phyloP scores from a whole-genome alignment of 2,113 vertebrate species.

The Triplophysa siluroides region DNA sequence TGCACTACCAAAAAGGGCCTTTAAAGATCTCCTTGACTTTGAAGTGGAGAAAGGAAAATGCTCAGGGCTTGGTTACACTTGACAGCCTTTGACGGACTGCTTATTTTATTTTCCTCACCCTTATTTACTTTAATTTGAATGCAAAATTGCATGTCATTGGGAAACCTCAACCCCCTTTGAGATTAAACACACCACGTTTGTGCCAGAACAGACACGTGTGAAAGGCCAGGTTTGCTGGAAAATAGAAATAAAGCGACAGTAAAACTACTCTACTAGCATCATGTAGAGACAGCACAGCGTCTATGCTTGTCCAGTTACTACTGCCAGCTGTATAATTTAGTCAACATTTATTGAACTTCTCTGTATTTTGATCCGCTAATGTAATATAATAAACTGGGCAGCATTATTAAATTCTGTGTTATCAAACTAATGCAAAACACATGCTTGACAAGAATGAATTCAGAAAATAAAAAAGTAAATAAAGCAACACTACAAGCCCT shows the following conservation, averaged over 20 bases:
- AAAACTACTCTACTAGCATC: neutral
- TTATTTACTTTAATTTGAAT: slow-evolving; percentile 21
- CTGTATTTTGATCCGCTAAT: too few species aligned
- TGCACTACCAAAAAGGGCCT: neutral
- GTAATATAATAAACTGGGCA: too few species aligned
- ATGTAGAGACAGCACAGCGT: neutral
- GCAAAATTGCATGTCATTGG: neutral
- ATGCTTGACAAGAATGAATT: too few species aligned
- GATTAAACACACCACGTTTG: neutral
- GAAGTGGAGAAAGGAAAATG: neutral
- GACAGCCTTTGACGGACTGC: neutral
- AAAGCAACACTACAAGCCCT: too few species aligned
- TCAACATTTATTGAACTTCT: too few species aligned
- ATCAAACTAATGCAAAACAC: too few species aligned
- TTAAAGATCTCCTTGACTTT: neutral
- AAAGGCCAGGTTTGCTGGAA: neutral
- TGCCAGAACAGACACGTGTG: neutral
- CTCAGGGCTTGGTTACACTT: neutral
- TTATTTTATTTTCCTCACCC: slow-evolving; percentile 3
- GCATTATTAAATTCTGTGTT: too few species aligned
- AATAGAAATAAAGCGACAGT: neutral
- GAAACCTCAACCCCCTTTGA: neutral
- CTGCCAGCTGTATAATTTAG: too few species aligned
- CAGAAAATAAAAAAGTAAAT: too few species aligned
- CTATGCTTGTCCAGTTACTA: too few species aligned